Evolutionary conservation across 1,140 invertebrate species (phyloP).

Genomic region (Nephila pilipes): DNA sequence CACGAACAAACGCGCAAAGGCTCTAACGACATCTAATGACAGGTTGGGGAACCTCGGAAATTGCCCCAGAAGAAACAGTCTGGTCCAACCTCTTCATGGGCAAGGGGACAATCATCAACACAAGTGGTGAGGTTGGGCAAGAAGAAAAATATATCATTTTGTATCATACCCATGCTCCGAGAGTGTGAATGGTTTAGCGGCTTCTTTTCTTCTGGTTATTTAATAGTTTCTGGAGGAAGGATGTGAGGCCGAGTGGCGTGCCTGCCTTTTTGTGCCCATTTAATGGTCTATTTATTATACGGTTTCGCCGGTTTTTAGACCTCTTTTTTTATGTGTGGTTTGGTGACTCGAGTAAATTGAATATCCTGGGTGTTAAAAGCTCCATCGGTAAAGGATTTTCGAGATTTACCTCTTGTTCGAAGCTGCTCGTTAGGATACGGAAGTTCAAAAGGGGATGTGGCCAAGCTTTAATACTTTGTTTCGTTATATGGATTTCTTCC

Average conservation of each 20-base stretch:
- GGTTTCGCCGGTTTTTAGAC: conserved; percentile 9
- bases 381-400: neutral
- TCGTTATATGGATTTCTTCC: neutral
- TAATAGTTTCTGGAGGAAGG: conserved; percentile 27
- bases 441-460: conserved; percentile 17
- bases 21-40: conserved; percentile 49
- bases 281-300: conserved; percentile 53
- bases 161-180: conserved; percentile 13
- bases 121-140: conserved; percentile 41
- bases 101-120: conserved; percentile 46
- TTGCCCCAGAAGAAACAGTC: neutral
- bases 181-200: conserved; percentile 45
- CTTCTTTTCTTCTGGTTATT: conserved; percentile 27
- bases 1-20: conserved; percentile 31
- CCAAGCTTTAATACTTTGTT: neutral
- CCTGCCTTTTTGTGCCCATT: conserved; percentile 30
- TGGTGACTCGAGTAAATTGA: conserved; percentile 9
- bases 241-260: neutral
- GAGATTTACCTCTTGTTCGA: neutral
- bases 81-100: conserved; percentile 28
- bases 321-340: conserved; percentile 36
- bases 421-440: conserved; percentile 17
- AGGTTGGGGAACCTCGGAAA: neutral
- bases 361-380: neutral
- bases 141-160: conserved; percentile 52